Evolutionary conservation across 2,797 vertebrate genomes (phyloP), one percentile per base, ranked within the genome.

Genomic region (Emys orbicularis): DNA sequence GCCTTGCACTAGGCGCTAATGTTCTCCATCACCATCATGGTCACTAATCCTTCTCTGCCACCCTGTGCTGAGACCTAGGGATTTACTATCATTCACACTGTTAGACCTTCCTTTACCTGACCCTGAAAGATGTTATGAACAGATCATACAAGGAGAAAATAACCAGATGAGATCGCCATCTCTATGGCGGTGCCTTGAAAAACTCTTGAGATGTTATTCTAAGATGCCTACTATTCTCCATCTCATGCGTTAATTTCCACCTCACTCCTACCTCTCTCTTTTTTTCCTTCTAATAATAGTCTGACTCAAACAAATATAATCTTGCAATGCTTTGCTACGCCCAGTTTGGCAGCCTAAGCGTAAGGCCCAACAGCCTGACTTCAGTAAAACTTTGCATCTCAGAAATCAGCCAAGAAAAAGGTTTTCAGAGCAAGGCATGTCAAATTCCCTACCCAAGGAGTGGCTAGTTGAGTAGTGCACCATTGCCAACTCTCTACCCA

Each of bases 401-500:
- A 27, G 65, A 84, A 84, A 3, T 6, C 19, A 52, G 29, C 18
- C 15, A 50, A 47, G 92, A 93, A 76, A 53, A 3, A 4, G 34
- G 16, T 29, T 10, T 76, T 93, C 41, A 92, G 12, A 86, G 4
- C 6, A 84, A 90, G 2, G 79, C 5, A 92, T 61, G 8, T 7
- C 81, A 93, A 76, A 12, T 25, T 68, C n/a, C 65, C 65, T 68
- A 34, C 65, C 8, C 18, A 68, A 68, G 34, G 34, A n/a, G 41
- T 29, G 41, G 25, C 25, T 47, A 76, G 83, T 68, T 2, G 1
- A 81, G 79, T 81, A 76, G 52, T 5, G 52, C 52, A 61, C 72
- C 61, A n/a, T 3, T 1, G 44, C 7, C 44, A 44, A 44, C 34
- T 47, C 27, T 52, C 21, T 5, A 41, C n/a, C 0, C 37, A 21